Percentiles rank a stretch among this genome's conserved stretches.
These are phyloP conservation scores for Toxotes jaculatrix DNA, from an alignment of 2,113 vertebrate species.

Conservation along the genomic window DNA sequence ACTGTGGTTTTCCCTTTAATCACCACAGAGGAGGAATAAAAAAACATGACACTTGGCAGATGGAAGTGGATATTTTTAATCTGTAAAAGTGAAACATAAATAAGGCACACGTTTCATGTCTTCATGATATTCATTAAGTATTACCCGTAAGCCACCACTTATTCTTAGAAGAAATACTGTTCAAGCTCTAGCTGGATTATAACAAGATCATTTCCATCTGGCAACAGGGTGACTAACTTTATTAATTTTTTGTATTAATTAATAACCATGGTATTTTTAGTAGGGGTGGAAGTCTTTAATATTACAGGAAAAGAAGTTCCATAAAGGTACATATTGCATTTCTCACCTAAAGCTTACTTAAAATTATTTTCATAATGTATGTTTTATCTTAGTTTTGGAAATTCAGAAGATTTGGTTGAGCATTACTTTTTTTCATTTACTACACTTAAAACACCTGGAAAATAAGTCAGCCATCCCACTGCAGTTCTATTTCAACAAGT, in stretches of 20 bases:
- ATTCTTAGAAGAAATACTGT: conserved; percentile 2
- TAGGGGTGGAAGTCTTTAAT: neutral
- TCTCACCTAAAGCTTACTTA: neutral
- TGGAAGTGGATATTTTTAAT: conserved; percentile 32
- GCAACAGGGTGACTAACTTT: neutral
- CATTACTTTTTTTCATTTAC: too few relatives aligned
- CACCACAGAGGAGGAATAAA: conserved; percentile 24
- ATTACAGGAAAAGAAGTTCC: neutral
- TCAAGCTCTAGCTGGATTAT: neutral
- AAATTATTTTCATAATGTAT: too few relatives aligned
- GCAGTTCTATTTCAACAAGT: too few relatives aligned
- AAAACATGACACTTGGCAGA: conserved; percentile 35
- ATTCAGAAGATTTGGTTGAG: neutral
- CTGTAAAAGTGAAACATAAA: conserved; percentile 4
- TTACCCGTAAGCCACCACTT: neutral
- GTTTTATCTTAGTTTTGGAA: neutral
- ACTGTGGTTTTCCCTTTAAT: conserved; percentile 40
- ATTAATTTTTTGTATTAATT: neutral
- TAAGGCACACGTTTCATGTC: neutral
- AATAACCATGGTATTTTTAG: neutral
- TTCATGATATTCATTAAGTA: conserved; percentile 13
- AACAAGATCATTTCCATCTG: neutral
- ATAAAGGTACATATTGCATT: neutral
- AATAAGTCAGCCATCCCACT: too few relatives aligned
- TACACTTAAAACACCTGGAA: too few relatives aligned